Base-by-base conservation (phyloP, 1,140 invertebrate genomes). In the Ylistrum balloti region DNA sequence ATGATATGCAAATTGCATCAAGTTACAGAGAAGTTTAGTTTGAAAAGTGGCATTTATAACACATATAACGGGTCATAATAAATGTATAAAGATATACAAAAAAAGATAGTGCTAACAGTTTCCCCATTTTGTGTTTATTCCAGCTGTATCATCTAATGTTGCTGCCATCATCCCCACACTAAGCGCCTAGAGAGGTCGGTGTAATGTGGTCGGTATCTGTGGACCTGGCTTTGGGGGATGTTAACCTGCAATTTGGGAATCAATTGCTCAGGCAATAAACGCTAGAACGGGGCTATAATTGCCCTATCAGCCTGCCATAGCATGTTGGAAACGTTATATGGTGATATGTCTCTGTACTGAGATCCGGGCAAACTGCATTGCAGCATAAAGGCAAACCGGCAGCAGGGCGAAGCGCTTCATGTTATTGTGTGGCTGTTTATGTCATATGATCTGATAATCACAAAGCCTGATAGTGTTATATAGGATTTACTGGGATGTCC, bases 371-470 rank as follows among this genome's bases (percentile, higher is more conserved):
- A 74, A 74, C 22, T 74, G 56, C n/a, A 74, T 17, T 74, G 9
- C 56, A 28, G 9, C 56, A 74, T 74, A 3, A 74, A 74, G 5
- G 9, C 2, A 74, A 28, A n/a, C 56, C 15, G n/a, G 22, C 56
- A 74, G 56, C 56, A 74, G 28, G 56, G 56, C 56, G n/a, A 74
- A 28, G 5, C 56, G 56, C n/a, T 28, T 28, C 11, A 28, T 74
- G 28, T 74, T 1, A n/a, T 74, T 11, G 11, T 74, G n/a, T 17
- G 56, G 28, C 56, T 74, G 41, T 74, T 74, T 9, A 28, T 74
- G n/a, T 74, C 56, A 74, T 74, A n/a, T 74, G 56, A 74, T 74
- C 56, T n/a, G 56, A n/a, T 74, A 74, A 74, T 74, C 56, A 74
- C 5, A 74, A 74, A 3, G 56, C 56, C 56, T 28, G 56, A 74